These are phyloP conservation scores for Tubulanus polymorphus DNA, from an alignment of 2,888 invertebrate genomes.

Conservation along the genomic window DNA sequence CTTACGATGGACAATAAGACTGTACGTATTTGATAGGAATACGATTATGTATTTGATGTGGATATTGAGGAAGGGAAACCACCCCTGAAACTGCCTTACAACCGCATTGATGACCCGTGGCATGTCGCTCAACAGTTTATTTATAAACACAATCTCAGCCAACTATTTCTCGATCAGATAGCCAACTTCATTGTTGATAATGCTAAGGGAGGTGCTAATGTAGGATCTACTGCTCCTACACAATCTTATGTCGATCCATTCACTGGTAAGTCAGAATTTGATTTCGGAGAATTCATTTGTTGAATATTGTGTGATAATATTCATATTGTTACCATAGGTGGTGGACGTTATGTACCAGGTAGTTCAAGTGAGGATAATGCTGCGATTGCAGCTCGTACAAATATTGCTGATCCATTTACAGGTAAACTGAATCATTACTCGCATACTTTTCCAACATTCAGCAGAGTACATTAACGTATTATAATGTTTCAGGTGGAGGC, in stretches of 20 bases:
- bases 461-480: too few relatives aligned
- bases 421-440: too few relatives aligned
- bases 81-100: slow-evolving; percentile 85
- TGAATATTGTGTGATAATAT: background rate
- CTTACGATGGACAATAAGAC: background rate
- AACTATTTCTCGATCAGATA: slow-evolving; percentile 80
- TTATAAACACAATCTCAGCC: slow-evolving; percentile 76
- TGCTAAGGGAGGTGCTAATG: slow-evolving; percentile 58
- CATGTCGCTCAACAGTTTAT: slow-evolving; percentile 85
- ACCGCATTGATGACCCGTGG: slow-evolving; percentile 88
- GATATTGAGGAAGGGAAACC: slow-evolving; percentile 88
- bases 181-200: slow-evolving; percentile 89
- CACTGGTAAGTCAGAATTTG: slow-evolving; percentile 55
- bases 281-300: background rate
- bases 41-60: slow-evolving; percentile 94
- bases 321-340: slow-evolving; percentile 28
- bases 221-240: slow-evolving; percentile 23
- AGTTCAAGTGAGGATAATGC: slow-evolving; percentile 8
- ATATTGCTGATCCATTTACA: slow-evolving; percentile 57
- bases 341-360: slow-evolving; percentile 67
- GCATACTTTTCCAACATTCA: too few relatives aligned
- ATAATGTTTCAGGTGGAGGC: slow-evolving; percentile 56
- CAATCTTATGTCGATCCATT: slow-evolving; percentile 59
- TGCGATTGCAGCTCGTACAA: slow-evolving; percentile 15
- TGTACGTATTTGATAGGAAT: slow-evolving; percentile 60